Base-by-base conservation (phyloP, 2,113 vertebrate species). In the Misgurnus mizolepis region DNA sequence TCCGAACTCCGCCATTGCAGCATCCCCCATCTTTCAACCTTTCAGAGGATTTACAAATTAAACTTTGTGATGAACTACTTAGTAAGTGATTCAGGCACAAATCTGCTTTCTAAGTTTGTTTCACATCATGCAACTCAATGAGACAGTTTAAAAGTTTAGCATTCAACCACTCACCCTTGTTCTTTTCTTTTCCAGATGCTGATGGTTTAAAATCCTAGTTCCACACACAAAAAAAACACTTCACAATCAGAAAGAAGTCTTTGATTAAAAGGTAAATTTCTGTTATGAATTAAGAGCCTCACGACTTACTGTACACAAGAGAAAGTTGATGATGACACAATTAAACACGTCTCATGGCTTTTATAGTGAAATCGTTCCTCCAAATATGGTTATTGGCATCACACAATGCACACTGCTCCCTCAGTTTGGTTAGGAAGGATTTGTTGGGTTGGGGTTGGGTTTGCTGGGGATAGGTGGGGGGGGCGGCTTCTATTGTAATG, bases 1-100 rank as follows among this genome's bases (percentile, higher is more conserved):
- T 78, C 95, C 94, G 61, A 94, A 95, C 72, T 95, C 95, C 0
- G 87, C 89, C 95, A 94, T 91, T 10, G 84, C 0, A 7, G 79
- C 76, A 6, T 84, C 83, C 11, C 11, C 56, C 83, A 84, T 78
- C 12, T 6, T 67, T 96, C 18, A 58, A 17, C 55, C 17, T 58
- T n/a, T 14, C 6, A 58, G 6, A 53, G 50, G 14, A 58, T 58
- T 58, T 18, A 58, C n/a, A 58, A 58, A 18, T 53, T 2, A 58
- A 18, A n/a, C 17, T 58, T 18, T 7, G 5, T 95, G 92, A 0
- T 90, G 94, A 0, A 94, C 95, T 88, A 90, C 85, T 86, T 92
- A 6, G 93, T 78, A 27, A 81, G 87, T 77, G 91, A 93, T 65
- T 93, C 92, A 61, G 27, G 27, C 14, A 6, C 53, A 56, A 17